Percentiles rank a stretch among this genome's conserved stretches.
These are phyloP conservation scores for Molorchus minor DNA, from an alignment of 2,888 invertebrate species.

Conservation along the genomic window DNA sequence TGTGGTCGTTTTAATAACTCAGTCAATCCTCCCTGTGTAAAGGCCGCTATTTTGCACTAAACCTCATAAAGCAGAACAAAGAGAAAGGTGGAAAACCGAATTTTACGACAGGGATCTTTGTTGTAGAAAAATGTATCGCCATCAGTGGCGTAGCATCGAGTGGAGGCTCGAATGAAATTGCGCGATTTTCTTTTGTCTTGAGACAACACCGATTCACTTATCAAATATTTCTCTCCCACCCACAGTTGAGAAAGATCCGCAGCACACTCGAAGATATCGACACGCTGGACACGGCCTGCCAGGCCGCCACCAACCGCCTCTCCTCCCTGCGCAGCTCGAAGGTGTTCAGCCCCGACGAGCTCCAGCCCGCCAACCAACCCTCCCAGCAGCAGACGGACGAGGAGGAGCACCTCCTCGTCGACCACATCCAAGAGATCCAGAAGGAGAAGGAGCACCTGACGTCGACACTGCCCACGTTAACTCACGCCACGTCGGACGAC, in stretches of 20 bases:
- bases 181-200: too few species aligned
- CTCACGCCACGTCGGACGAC: conserved; percentile 87
- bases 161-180: too few species aligned
- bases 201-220: too few species aligned
- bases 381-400: conserved; percentile 64
- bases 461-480: conserved; percentile 80
- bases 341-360: conserved; percentile 71
- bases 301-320: conserved; percentile 83
- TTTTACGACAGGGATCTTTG: too few species aligned
- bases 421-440: conserved; percentile 82
- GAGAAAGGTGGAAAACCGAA: too few species aligned
- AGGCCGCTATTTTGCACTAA: too few species aligned
- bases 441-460: conserved; percentile 85
- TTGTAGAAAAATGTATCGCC: too few species aligned
- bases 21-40: too few species aligned
- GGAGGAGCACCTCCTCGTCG: conserved; percentile 79
- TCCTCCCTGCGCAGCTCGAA: conserved; percentile 80
- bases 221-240: too few species aligned
- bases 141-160: too few species aligned
- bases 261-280: conserved; percentile 89
- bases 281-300: conserved; percentile 86
- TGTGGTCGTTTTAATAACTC: too few species aligned
- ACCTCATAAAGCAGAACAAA: too few species aligned
- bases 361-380: conserved; percentile 58
- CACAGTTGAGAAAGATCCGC: conserved; percentile 82